These are phyloP conservation scores for Thymallus thymallus DNA, from an alignment of 2,113 vertebrate genomes.

Conservation along the genomic window DNA sequence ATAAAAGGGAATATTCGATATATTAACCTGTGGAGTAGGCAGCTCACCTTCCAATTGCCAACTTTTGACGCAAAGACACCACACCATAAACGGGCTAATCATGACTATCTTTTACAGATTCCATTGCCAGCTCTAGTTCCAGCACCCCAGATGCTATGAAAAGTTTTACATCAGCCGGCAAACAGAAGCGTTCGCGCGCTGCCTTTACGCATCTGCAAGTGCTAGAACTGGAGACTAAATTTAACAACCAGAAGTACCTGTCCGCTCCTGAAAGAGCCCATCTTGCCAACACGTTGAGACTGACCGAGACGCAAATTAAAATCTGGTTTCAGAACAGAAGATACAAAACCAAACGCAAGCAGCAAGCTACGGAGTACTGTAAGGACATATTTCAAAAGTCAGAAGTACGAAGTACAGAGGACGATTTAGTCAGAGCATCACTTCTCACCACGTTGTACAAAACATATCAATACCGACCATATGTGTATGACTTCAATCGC, in stretches of 20 bases:
- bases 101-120: constrained; percentile 39
- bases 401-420: constrained; percentile 59
- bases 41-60: too few species aligned
- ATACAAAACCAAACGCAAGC: constrained; percentile 94
- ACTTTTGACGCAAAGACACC: too few species aligned
- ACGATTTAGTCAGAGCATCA: constrained; percentile 67
- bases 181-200: constrained; percentile 84
- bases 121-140: constrained; percentile 38
- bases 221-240: constrained; percentile 88
- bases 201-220: constrained; percentile 93
- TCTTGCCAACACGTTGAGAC: constrained; percentile 84
- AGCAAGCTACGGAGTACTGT: constrained; percentile 70
- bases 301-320: constrained; percentile 96
- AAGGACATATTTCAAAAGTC: constrained; percentile 61
- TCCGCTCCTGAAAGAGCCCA: constrained; percentile 88
- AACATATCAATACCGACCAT: constrained; percentile 78
- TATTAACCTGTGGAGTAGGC: background rate
- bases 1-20: background rate
- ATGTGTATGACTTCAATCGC: constrained; percentile 78
- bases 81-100: too few species aligned
- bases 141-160: constrained; percentile 35
- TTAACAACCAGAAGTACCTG: constrained; percentile 90
- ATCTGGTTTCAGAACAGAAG: constrained; percentile 99
- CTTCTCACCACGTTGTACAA: constrained; percentile 73
- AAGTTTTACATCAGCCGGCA: constrained; percentile 37